Base-by-base conservation (phyloP, 2,113 vertebrate genomes). In the Alosa alosa region DNA sequence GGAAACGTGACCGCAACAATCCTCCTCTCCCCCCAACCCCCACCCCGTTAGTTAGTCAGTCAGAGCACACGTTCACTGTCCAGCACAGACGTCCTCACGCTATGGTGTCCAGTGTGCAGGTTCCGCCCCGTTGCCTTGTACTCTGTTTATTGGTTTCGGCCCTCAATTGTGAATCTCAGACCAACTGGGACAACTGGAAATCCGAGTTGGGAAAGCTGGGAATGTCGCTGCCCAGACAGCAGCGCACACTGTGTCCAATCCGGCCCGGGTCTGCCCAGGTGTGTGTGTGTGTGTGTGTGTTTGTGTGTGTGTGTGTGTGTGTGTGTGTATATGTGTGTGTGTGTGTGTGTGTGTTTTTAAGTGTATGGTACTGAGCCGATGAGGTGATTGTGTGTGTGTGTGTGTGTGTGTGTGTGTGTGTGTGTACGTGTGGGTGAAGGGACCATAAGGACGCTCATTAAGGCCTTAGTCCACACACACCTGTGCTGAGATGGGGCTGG, bases 371-470 rank as follows among this genome's bases (percentile, higher is more conserved):
- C 52, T 55, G 1, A 18, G 15, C 52, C 15, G 17, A 44, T 44
- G 17, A 4, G 13, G 15, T 55, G 52, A 55, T 64, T n/a, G 22
- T 31, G 60, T 25, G 60, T 68, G 60, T 64, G 60, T n/a, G 60
- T 25, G 64, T 72, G 64, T 72, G 60, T 64, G 60, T 25, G 60
- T 64, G 60, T 64, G 60, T 64, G 60, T n/a, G 60, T n/a, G 60
- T 25, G 64, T 72, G 64, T 72, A 17, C 22, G n/a, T 72, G 25
- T 64, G 60, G 4, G 10, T 31, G 64, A 72, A 13, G 64, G 64
- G 64, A 72, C 64, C 64, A 72, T 31, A 13, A 72, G 8, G 31
- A 72, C 11, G 64, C 22, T 7, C 25, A 36, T 0, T 10, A 13
- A 72, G 25, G 64, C 64, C 64, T 72, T 72, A 1, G 25, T 72